These are phyloP conservation scores for Oopsacas minuta DNA, from an alignment of 37 sponge, comb jelly and placozoan species.

Conservation along the genomic window DNA sequence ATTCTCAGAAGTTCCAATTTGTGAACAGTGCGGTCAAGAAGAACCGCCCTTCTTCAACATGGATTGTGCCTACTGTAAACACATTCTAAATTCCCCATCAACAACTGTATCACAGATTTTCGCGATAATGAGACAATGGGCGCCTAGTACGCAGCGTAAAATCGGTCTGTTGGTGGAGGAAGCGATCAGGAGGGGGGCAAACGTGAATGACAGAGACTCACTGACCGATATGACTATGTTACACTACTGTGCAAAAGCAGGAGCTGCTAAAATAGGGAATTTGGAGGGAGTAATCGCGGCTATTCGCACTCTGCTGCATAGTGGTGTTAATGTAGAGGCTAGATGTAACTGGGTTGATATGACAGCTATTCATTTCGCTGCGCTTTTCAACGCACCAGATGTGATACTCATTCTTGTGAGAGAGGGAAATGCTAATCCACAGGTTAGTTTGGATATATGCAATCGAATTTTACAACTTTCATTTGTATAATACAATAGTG, in stretches of 20 bases:
- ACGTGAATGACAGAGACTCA: slow-evolving; percentile 76
- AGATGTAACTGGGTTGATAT: slow-evolving; percentile 84
- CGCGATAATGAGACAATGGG: slow-evolving; percentile 96
- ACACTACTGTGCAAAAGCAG: slow-evolving; percentile 88
- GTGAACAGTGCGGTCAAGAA: slow-evolving; percentile 40
- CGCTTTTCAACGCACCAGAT: slow-evolving; percentile 70
- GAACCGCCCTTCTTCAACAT: slow-evolving; percentile 72
- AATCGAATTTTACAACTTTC: no score
- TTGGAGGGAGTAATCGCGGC: not conserved
- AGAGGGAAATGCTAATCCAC: slow-evolving; percentile 16
- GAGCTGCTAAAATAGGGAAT: slow-evolving; percentile 39
- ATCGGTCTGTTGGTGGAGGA: slow-evolving; percentile 66
- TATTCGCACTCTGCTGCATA: slow-evolving; percentile 12
- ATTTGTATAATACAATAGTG: no score
- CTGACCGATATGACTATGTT: slow-evolving; percentile 81
- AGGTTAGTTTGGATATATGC: not conserved
- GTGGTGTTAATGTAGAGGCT: slow-evolving; percentile 62
- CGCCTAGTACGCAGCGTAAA: slow-evolving; percentile 74
- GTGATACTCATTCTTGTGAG: slow-evolving; percentile 46
- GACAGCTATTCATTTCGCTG: slow-evolving; percentile 86
- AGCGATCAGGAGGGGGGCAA: slow-evolving; percentile 50
- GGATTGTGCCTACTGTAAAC: slow-evolving; percentile 50
- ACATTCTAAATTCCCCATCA: slow-evolving; percentile 44
- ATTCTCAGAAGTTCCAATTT: slow-evolving; percentile 48
- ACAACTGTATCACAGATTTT: slow-evolving; percentile 84